Conservation (phyloP, 2,797 vertebrate species). For the Phoxinus dragarum region DNA sequence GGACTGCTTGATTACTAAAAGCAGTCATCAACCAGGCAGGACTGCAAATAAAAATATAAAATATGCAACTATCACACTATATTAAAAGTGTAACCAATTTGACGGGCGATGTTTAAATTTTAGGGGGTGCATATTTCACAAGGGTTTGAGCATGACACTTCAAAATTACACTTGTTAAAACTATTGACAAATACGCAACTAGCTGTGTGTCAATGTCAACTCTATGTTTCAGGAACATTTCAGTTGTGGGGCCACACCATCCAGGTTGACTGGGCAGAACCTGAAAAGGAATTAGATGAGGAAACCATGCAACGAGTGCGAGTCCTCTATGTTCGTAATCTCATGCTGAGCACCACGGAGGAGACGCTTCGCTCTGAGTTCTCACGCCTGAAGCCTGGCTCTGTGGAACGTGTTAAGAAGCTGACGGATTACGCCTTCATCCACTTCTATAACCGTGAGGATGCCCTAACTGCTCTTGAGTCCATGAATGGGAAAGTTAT, state of each 20-base stretch:
- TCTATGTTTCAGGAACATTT: conserved; percentile 81
- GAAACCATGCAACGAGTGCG: conserved; percentile 92
- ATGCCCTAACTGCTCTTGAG: conserved; percentile 85
- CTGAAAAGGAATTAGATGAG: conserved; percentile 90
- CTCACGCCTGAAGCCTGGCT: conserved; percentile 86
- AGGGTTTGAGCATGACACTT: neutral
- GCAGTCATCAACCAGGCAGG: neutral
- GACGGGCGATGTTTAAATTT: neutral
- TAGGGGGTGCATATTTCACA: neutral
- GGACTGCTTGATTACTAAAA: too few relatives aligned
- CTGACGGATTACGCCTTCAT: conserved; percentile 92
- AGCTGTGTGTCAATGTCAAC: neutral
- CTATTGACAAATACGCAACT: neutral
- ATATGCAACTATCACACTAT: neutral
- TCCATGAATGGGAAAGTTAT: conserved; percentile 87
- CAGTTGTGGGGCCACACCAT: conserved; percentile 91
- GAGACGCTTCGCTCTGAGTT: conserved; percentile 89
- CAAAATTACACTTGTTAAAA: neutral
- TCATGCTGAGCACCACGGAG: conserved; percentile 90
- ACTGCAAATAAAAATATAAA: neutral
- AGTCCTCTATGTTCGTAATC: conserved; percentile 89
- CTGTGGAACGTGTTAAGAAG: conserved; percentile 93
- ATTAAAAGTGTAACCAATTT: neutral
- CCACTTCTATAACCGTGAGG: conserved; percentile 89
- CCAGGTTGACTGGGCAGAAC: conserved; percentile 95